Percentiles rank a stretch among this genome's conserved stretches.
These are phyloP conservation scores for Orchesella cincta DNA, from an alignment of 1,140 invertebrate genomes.

Conservation along the genomic window DNA sequence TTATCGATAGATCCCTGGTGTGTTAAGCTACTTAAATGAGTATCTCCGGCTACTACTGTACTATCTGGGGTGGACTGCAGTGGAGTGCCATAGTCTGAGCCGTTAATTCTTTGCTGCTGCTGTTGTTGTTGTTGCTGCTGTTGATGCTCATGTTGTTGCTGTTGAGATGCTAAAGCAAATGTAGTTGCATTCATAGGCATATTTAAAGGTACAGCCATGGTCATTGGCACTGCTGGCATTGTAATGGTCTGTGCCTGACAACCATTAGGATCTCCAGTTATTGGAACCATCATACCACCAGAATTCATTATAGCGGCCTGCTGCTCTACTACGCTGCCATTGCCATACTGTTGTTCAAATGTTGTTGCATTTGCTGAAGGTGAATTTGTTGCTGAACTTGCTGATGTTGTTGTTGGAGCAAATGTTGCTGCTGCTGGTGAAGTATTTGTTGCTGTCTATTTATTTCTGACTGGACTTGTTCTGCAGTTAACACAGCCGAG, in stretches of 20 bases:
- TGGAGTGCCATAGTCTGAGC: slow-evolving; percentile 44
- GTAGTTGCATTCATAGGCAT: background rate
- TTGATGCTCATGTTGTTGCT: background rate
- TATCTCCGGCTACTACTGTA: slow-evolving; percentile 39
- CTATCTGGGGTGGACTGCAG: slow-evolving; percentile 53
- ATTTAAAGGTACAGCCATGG: background rate
- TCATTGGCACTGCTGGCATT: slow-evolving; percentile 23
- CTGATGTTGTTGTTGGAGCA: slow-evolving; percentile 24
- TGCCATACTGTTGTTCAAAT: background rate
- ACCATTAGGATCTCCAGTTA: background rate
- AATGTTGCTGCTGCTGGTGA: background rate
- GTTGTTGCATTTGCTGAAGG: slow-evolving; percentile 31
- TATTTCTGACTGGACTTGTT: slow-evolving; percentile 8
- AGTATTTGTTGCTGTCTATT: slow-evolving; percentile 23
- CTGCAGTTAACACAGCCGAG: background rate
- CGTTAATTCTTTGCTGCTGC: slow-evolving; percentile 40
- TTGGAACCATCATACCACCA: background rate
- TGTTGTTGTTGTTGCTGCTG: slow-evolving; percentile 43
- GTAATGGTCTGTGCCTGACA: background rate
- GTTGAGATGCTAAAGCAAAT: background rate
- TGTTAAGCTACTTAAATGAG: slow-evolving; percentile 55
- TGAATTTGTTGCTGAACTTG: slow-evolving; percentile 34
- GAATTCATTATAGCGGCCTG: too few species aligned
- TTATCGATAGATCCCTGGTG: slow-evolving; percentile 60
- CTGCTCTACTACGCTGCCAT: too few species aligned